Percentiles rank a stretch among this genome's conserved stretches.
phyloP scores from a whole-genome alignment of 2,113 vertebrate species.

The Trichechus manatus region DNA sequence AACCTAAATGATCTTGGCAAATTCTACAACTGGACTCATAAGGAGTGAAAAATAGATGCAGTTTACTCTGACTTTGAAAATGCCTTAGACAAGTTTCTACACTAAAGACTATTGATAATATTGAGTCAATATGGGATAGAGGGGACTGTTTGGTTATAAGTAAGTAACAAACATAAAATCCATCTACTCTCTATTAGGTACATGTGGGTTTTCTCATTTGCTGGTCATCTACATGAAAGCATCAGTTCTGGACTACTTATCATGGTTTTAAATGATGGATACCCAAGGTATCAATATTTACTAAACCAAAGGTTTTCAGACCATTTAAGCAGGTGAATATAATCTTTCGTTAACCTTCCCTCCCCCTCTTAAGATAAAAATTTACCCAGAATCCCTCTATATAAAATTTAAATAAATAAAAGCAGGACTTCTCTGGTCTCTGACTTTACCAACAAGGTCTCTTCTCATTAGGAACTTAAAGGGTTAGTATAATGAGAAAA shows the following conservation, averaged over 20 bases:
- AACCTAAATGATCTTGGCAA: not conserved
- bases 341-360: not conserved
- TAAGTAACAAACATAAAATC: slow-evolving; percentile 51
- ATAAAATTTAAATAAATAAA: slow-evolving; percentile 28
- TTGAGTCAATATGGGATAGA: slow-evolving; percentile 24
- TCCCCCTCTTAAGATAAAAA: slow-evolving; percentile 1
- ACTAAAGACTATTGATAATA: slow-evolving; percentile 60
- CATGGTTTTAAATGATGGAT: slow-evolving; percentile 24
- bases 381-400: not conserved
- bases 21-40: not conserved
- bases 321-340: not conserved
- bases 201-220: not conserved
- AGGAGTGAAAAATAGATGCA: not conserved
- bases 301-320: slow-evolving; percentile 5
- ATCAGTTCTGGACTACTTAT: slow-evolving; percentile 29
- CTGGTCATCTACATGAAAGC: not conserved
- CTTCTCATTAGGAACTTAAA: not conserved
- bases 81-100: not conserved
- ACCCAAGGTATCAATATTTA: slow-evolving; percentile 29
- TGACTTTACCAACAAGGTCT: not conserved
- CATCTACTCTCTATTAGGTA: slow-evolving; percentile 31
- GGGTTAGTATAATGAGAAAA: not conserved
- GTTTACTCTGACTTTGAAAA: slow-evolving; percentile 53
- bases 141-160: slow-evolving; percentile 25
- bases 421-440: not conserved